phyloP scores from a whole-genome alignment of 2,797 vertebrate species.

The Pantherophis alleghaniensis region DNA sequence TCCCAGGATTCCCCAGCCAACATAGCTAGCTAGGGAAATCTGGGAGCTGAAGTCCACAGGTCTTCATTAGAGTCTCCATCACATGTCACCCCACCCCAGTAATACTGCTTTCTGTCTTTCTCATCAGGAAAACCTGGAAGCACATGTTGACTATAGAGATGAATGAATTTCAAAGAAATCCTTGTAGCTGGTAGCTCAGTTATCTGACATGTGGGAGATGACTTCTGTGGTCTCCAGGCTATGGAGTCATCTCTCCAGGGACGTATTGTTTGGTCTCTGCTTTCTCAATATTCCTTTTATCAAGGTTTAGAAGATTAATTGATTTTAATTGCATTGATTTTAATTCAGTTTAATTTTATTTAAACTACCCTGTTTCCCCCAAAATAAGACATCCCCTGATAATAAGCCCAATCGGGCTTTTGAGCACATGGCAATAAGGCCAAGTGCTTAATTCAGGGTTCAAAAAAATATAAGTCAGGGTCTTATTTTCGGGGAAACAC shows the following conservation, averaged over 20 bases:
- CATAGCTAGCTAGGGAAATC: background rate
- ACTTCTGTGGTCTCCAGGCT: background rate
- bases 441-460: no score
- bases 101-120: background rate
- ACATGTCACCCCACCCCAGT: background rate
- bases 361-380: background rate
- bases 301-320: background rate
- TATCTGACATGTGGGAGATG: background rate
- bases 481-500: no score
- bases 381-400: no score
- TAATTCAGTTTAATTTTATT: background rate
- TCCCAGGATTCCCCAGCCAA: background rate
- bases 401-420: no score
- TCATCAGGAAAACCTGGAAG: background rate
- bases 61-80: background rate
- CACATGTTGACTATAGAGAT: background rate
- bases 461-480: no score
- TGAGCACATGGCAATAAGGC: no score
- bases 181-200: background rate
- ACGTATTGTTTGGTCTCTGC: background rate
- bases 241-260: background rate
- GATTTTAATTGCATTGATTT: background rate
- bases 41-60: background rate
- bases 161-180: background rate
- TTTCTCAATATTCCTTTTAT: background rate